Conservation (phyloP, 2,888 invertebrate genomes). For the Agapetus fuscipes region DNA sequence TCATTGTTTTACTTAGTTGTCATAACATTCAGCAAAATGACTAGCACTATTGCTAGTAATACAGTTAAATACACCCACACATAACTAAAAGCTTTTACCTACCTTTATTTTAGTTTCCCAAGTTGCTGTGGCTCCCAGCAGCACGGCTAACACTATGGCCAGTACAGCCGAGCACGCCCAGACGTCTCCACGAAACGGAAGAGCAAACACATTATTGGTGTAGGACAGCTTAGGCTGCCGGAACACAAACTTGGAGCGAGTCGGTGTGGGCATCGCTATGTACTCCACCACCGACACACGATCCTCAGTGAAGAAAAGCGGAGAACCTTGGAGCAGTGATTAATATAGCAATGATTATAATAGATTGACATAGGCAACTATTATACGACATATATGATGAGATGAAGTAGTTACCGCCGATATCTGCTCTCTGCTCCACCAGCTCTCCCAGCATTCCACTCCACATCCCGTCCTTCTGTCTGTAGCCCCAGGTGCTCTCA, state of each 20-base stretch:
- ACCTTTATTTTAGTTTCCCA: constrained; percentile 37
- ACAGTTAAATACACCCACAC: too few relatives aligned
- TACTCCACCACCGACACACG: constrained; percentile 54
- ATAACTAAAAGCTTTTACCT: background rate
- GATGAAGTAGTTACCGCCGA: too few relatives aligned
- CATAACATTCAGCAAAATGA: too few relatives aligned
- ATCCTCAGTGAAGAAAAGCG: constrained; percentile 53
- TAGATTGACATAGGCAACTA: background rate
- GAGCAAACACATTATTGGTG: constrained; percentile 58
- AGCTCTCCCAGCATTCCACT: constrained; percentile 57
- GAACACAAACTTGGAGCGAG: constrained; percentile 60
- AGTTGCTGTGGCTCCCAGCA: constrained; percentile 31
- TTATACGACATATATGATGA: too few relatives aligned
- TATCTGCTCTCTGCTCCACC: constrained; percentile 46
- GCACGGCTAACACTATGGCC: constrained; percentile 36
- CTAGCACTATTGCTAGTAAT: too few relatives aligned
- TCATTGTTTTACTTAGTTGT: too few relatives aligned
- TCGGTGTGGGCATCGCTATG: constrained; percentile 57
- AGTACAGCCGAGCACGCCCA: constrained; percentile 49
- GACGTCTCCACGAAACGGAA: constrained; percentile 57
- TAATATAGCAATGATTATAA: constrained; percentile 1
- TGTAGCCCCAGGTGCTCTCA: constrained; percentile 53
- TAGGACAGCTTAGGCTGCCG: constrained; percentile 62
- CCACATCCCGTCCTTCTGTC: constrained; percentile 41
- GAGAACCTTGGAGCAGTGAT: constrained; percentile 46